Percentiles rank a stretch among this genome's conserved stretches.
These are phyloP conservation scores for Oxyscelio sp. DNA, from an alignment of 2,888 invertebrate genomes.

Conservation along the genomic window DNA sequence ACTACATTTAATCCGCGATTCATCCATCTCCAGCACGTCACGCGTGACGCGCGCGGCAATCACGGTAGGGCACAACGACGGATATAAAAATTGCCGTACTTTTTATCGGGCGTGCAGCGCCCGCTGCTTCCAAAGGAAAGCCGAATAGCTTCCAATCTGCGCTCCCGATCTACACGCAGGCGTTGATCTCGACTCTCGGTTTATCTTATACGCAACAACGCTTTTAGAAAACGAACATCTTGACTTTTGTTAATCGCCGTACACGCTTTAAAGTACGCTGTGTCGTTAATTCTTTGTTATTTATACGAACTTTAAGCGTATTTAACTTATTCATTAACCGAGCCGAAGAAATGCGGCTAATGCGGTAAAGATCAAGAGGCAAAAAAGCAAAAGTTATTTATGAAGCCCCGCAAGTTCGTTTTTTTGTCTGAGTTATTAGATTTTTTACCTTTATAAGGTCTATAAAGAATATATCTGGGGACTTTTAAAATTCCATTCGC, in stretches of 20 bases:
- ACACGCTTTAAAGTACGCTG: slow-evolving; percentile 23
- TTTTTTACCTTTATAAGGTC: neutral
- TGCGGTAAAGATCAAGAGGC: neutral
- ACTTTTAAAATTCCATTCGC: neutral
- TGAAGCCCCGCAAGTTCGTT: neutral
- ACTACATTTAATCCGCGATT: slow-evolving; percentile 49
- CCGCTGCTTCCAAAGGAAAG: slow-evolving; percentile 56
- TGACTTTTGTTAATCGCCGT: slow-evolving; percentile 44
- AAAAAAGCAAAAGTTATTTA: neutral
- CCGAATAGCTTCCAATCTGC: slow-evolving; percentile 65
- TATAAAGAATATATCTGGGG: neutral
- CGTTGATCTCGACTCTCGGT: slow-evolving; percentile 64
- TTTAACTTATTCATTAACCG: slow-evolving; percentile 27
- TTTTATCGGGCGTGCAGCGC: slow-evolving; percentile 42
- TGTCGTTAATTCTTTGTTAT: slow-evolving; percentile 22
- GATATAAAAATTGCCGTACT: slow-evolving; percentile 44
- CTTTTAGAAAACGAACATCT: slow-evolving; percentile 52
- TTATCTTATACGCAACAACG: slow-evolving; percentile 63
- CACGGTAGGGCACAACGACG: slow-evolving; percentile 35
- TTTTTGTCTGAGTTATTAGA: neutral
- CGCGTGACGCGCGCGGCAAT: slow-evolving; percentile 50
- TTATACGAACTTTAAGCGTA: slow-evolving; percentile 22
- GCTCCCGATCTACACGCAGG: slow-evolving; percentile 63
- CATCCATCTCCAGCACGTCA: slow-evolving; percentile 41
- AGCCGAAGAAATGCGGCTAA: slow-evolving; percentile 1